Evolutionary conservation across 1,140 invertebrate genomes (phyloP).

Genomic region (Eriocheir sinensis): DNA sequence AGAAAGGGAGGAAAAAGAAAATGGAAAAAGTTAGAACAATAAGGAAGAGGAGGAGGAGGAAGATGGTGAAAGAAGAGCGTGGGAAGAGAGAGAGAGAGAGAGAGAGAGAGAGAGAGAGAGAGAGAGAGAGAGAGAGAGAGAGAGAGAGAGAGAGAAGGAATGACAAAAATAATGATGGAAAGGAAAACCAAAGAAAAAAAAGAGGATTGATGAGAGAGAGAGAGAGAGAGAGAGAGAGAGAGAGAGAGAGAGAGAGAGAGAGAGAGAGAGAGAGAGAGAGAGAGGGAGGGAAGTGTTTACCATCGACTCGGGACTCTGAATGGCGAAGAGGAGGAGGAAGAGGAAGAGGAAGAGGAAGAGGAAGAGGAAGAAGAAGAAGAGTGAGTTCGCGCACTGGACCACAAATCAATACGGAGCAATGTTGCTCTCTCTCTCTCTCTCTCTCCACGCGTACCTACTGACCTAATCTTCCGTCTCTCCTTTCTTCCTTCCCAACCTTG

Average conservation of each 20-base stretch:
- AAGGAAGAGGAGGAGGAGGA: no score
- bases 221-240: neutral
- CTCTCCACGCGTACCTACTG: neutral
- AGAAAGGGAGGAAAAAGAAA: no score
- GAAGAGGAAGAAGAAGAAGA: neutral
- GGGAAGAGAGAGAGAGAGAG: no score
- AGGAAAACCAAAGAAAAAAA: no score
- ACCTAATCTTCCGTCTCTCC: neutral
- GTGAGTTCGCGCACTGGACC: neutral
- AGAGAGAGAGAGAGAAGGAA: no score
- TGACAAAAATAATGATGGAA: no score
- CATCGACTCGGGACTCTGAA: neutral
- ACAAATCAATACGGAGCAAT: conserved; percentile 16
- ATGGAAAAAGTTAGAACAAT: no score
- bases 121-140: no score
- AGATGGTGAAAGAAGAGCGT: no score
- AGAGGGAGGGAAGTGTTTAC: neutral
- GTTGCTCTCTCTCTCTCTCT: conserved; percentile 14
- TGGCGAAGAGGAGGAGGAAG: conserved; percentile 2
- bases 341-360: neutral
- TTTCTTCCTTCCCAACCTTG: no score
- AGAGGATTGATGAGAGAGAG: no score
- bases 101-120: no score
- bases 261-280: neutral
- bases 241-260: neutral